These are phyloP conservation scores for Phaedon cochleariae DNA, from an alignment of 2,888 invertebrate species.

Conservation along the genomic window DNA sequence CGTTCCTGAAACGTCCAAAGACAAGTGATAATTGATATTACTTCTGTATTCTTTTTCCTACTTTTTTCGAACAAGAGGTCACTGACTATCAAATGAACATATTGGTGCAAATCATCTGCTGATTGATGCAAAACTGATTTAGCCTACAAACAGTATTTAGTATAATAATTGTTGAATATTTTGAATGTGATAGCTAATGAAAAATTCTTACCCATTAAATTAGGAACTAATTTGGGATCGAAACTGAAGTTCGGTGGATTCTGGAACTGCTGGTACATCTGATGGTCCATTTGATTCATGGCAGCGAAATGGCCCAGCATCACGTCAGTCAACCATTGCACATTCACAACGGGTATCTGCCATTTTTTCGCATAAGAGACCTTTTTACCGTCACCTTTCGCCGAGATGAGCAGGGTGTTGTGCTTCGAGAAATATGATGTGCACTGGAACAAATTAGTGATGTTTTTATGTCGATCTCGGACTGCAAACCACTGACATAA, in stretches of 20 bases:
- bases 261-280: constrained; percentile 89
- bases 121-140: no score
- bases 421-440: constrained; percentile 82
- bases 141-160: no score
- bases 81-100: no score
- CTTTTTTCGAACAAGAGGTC: no score
- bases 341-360: constrained; percentile 91
- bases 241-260: constrained; percentile 79
- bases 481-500: no score
- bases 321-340: constrained; percentile 92
- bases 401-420: constrained; percentile 80
- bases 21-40: no score
- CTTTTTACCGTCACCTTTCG: constrained; percentile 87
- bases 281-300: constrained; percentile 80
- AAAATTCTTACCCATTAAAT: constrained; percentile 82
- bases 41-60: no score
- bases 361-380: constrained; percentile 90
- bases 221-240: constrained; percentile 86
- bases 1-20: no score
- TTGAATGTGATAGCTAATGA: constrained; percentile 21
- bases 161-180: no score
- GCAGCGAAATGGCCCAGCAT: constrained; percentile 88
- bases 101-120: no score
- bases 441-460: constrained; percentile 64
- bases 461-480: no score